Evolutionary conservation across 2,888 invertebrate genomes (phyloP).

Genomic region (Trissoscelio sp.): DNA sequence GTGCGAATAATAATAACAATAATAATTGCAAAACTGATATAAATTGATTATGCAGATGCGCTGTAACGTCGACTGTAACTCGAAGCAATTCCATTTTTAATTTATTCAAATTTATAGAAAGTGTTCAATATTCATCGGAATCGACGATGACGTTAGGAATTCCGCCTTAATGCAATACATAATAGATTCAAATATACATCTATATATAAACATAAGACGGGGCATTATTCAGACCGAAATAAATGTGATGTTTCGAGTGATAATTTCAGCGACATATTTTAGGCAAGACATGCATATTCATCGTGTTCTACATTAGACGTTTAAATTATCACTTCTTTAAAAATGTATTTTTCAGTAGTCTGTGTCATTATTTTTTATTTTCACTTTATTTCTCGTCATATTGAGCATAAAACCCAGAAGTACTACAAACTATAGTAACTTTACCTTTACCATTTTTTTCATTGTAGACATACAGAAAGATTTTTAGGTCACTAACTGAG

Average conservation of each 20-base stretch:
- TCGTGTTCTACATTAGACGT: neutral
- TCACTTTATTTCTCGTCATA: too few species aligned
- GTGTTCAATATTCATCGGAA: constrained; percentile 61
- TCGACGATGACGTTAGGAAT: constrained; percentile 32
- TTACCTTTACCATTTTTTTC: too few species aligned
- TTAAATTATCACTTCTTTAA: constrained; percentile 15
- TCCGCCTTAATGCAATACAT: constrained; percentile 35
- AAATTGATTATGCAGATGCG: constrained; percentile 58
- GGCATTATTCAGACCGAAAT: constrained; percentile 23
- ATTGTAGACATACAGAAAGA: too few species aligned
- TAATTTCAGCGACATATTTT: constrained; percentile 22
- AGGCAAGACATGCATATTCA: constrained; percentile 11
- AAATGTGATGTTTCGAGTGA: constrained; percentile 34
- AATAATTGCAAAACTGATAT: constrained; percentile 27
- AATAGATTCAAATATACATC: constrained; percentile 39
- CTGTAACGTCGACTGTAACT: constrained; percentile 39
- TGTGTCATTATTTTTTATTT: too few species aligned
- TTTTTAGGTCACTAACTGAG: too few species aligned
- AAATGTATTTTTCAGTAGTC: too few species aligned
- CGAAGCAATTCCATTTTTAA: constrained; percentile 56
- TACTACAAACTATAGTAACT: too few species aligned
- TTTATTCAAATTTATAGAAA: constrained; percentile 58
- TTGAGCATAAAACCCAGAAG: too few species aligned
- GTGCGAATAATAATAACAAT: constrained; percentile 29
- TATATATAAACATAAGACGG: constrained; percentile 10